These are phyloP conservation scores for Eristalis pertinax DNA, from an alignment of 2,888 invertebrate genomes.

Conservation along the genomic window DNA sequence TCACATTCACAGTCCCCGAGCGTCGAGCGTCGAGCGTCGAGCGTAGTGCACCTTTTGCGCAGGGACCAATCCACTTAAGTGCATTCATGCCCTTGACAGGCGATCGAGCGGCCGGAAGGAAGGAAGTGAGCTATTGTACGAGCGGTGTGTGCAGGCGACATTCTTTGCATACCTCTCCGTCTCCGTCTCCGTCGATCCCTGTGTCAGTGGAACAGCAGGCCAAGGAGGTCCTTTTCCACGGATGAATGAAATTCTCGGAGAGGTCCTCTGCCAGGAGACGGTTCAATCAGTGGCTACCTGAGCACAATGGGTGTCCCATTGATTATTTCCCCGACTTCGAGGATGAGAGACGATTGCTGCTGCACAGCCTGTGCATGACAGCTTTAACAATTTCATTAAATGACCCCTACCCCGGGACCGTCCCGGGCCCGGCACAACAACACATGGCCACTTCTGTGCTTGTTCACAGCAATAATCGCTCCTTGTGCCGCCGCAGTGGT, in stretches of 20 bases:
- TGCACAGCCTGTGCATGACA: slow-evolving; percentile 20
- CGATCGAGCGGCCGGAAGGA: slow-evolving; percentile 34
- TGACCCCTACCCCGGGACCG: not conserved
- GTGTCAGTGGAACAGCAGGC: not conserved
- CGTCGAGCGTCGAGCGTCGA: too few relatives aligned
- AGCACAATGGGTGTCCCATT: not conserved
- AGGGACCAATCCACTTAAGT: slow-evolving; percentile 39
- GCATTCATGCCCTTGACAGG: slow-evolving; percentile 28
- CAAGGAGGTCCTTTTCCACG: not conserved
- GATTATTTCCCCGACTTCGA: not conserved
- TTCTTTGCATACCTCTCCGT: slow-evolving; percentile 22
- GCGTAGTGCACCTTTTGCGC: slow-evolving; percentile 57
- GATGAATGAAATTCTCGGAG: not conserved
- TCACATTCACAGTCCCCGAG: not conserved
- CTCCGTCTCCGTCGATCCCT: not conserved
- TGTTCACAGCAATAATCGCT: slow-evolving; percentile 16
- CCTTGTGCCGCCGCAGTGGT: slow-evolving; percentile 22
- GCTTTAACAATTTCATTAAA: slow-evolving; percentile 51
- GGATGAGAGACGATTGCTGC: not conserved
- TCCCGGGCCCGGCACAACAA: not conserved
- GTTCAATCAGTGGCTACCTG: slow-evolving; percentile 12
- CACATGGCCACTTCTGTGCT: slow-evolving; percentile 23
- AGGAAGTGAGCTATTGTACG: slow-evolving; percentile 36
- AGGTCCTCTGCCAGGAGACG: slow-evolving; percentile 8
- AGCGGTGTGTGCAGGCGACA: slow-evolving; percentile 30